These are phyloP conservation scores for Drosophila paramelanica DNA, from an alignment of 2,888 invertebrate genomes.

Conservation along the genomic window DNA sequence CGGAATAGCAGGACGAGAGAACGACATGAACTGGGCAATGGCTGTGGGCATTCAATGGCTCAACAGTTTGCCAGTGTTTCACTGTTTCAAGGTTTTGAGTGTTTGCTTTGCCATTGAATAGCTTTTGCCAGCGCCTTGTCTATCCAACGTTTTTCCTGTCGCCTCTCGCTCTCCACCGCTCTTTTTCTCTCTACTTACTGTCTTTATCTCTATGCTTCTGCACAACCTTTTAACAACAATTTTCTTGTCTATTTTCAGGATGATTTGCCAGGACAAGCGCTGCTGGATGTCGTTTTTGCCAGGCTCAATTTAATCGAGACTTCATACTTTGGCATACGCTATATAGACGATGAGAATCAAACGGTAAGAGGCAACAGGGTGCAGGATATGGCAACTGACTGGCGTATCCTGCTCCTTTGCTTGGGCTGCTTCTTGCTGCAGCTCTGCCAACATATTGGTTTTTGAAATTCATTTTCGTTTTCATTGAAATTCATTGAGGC, in stretches of 20 bases:
- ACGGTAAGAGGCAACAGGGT: conserved; percentile 89
- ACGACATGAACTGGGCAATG: conserved; percentile 12
- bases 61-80: conserved; percentile 76
- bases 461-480: conserved; percentile 81
- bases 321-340: conserved; percentile 97
- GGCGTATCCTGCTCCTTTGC: conserved; percentile 35
- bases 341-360: conserved; percentile 96
- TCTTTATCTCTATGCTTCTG: conserved; percentile 10
- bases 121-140: conserved; percentile 46
- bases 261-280: conserved; percentile 94
- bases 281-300: conserved; percentile 96
- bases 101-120: conserved; percentile 59
- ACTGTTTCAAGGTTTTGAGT: conserved; percentile 49
- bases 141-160: conserved; percentile 24
- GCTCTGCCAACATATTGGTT: conserved; percentile 73
- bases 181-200: conserved; percentile 9
- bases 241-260: conserved; percentile 89
- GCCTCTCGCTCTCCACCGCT: conserved; percentile 2
- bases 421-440: conserved; percentile 15
- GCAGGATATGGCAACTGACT: conserved; percentile 48
- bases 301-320: conserved; percentile 97
- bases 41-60: conserved; percentile 71
- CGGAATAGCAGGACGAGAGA: conserved; percentile 10
- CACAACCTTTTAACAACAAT: conserved; percentile 69
- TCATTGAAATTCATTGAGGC: conserved; percentile 79